These are phyloP conservation scores for Argynnis bischoffii DNA, from an alignment of 2,888 invertebrate genomes.

Conservation along the genomic window DNA sequence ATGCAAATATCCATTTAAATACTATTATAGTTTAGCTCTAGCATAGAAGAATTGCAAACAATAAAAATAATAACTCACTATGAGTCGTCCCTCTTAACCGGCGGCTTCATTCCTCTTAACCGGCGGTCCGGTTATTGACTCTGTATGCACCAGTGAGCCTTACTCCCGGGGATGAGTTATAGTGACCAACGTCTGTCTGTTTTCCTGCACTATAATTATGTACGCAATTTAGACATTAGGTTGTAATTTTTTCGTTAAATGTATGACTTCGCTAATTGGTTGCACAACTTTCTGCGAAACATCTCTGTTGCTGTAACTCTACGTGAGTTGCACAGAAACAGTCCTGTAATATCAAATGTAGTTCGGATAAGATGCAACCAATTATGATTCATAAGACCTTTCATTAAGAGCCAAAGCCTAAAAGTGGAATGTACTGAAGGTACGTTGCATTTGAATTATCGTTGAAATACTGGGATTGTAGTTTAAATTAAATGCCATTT, in stretches of 20 bases:
- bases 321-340: slow-evolving; percentile 53
- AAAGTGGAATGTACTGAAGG: slow-evolving; percentile 34
- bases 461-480: slow-evolving; percentile 59
- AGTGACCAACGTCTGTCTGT: slow-evolving; percentile 44
- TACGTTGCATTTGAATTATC: slow-evolving; percentile 52
- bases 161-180: slow-evolving; percentile 47
- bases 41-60: slow-evolving; percentile 44
- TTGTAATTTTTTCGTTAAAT: slow-evolving; percentile 42
- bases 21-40: slow-evolving; percentile 33
- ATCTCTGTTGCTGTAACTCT: slow-evolving; percentile 55
- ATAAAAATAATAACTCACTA: slow-evolving; percentile 55
- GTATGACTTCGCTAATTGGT: slow-evolving; percentile 62
- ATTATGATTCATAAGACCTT: slow-evolving; percentile 40
- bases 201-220: slow-evolving; percentile 46
- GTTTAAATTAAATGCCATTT: slow-evolving; percentile 67
- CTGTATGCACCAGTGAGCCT: slow-evolving; percentile 65
- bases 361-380: slow-evolving; percentile 36
- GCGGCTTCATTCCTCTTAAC: slow-evolving; percentile 63
- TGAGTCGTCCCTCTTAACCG: slow-evolving; percentile 45
- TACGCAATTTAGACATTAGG: slow-evolving; percentile 32
- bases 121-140: slow-evolving; percentile 59
- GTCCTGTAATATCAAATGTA: slow-evolving; percentile 37
- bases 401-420: slow-evolving; percentile 44
- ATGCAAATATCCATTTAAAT: slow-evolving; percentile 22
- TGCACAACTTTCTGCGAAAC: slow-evolving; percentile 60